Conservation (phyloP, 2,888 invertebrate species). For the Zonitis immaculata region DNA sequence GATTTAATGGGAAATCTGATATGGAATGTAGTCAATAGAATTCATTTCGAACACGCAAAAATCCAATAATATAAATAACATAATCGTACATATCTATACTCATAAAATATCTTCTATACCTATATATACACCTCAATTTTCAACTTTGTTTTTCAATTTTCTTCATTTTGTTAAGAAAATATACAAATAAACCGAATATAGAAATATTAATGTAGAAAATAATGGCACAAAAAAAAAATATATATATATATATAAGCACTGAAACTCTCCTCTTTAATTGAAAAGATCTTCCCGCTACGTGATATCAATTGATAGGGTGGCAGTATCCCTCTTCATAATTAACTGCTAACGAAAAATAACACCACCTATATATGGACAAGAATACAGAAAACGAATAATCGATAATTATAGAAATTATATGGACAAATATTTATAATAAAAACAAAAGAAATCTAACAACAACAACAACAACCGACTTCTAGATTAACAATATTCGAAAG, state of each 20-base stretch:
- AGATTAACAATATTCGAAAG: too few relatives aligned
- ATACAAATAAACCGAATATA: too few relatives aligned
- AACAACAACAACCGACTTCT: too few relatives aligned
- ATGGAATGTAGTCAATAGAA: conserved; percentile 34
- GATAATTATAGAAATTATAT: neutral
- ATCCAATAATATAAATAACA: conserved; percentile 33
- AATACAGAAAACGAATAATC: conserved; percentile 4
- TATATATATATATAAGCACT: neutral
- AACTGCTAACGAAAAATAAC: conserved; percentile 22
- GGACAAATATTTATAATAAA: neutral
- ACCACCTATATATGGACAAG: conserved; percentile 5
- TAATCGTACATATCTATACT: conserved; percentile 13
- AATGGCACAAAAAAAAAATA: neutral
- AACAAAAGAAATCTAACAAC: too few relatives aligned
- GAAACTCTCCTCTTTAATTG: conserved; percentile 29
- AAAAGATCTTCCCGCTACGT: conserved; percentile 29
- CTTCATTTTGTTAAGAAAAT: too few relatives aligned
- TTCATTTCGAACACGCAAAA: conserved; percentile 34
- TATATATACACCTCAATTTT: too few relatives aligned
- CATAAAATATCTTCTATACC: conserved; percentile 24
- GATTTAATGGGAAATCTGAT: conserved; percentile 37
- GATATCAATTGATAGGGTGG: conserved; percentile 24
- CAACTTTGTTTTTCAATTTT: too few relatives aligned
- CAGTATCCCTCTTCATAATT: conserved; percentile 22
- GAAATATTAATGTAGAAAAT: neutral